Evolutionary conservation across 1,140 invertebrate species (phyloP).

Genomic region (Philopotamus ludificatus): DNA sequence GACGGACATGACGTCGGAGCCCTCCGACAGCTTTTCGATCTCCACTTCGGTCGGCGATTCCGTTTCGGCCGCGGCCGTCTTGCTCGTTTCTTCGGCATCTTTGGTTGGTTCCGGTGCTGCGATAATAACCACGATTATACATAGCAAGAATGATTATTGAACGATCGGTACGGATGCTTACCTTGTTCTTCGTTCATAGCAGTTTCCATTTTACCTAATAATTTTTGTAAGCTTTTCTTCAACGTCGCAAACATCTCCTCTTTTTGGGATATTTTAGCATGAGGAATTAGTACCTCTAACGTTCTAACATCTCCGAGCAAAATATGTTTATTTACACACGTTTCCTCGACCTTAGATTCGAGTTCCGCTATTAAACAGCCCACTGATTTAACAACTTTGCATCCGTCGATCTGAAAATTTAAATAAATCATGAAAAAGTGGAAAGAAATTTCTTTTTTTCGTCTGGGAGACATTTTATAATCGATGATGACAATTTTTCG

Average conservation of each 20-base stretch:
- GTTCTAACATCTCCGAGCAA: conserved; percentile 23
- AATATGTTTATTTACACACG: background rate
- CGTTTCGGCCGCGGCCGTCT: background rate
- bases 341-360: conserved; percentile 28
- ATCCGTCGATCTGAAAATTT: conserved; percentile 36
- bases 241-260: conserved; percentile 35
- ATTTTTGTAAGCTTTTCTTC: conserved; percentile 26
- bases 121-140: background rate
- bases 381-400: conserved; percentile 33
- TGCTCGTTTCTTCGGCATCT: background rate
- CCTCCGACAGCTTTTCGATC: conserved; percentile 22
- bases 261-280: conserved; percentile 28
- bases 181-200: background rate
- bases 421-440: background rate
- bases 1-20: conserved; percentile 6
- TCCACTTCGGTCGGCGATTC: conserved; percentile 18
- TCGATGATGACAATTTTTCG: too few species aligned
- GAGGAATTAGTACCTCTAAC: conserved; percentile 34
- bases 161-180: too few species aligned
- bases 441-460: background rate
- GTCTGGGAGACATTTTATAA: too few species aligned
- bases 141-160: too few species aligned
- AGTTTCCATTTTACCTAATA: conserved; percentile 5
- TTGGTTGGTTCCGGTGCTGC: background rate
- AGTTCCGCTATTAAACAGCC: conserved; percentile 36